A percentile compares a stretch with the other conserved stretches of the same genome.
phyloP scores from a whole-genome alignment of 2,113 vertebrate species.

The Python bivittatus region DNA sequence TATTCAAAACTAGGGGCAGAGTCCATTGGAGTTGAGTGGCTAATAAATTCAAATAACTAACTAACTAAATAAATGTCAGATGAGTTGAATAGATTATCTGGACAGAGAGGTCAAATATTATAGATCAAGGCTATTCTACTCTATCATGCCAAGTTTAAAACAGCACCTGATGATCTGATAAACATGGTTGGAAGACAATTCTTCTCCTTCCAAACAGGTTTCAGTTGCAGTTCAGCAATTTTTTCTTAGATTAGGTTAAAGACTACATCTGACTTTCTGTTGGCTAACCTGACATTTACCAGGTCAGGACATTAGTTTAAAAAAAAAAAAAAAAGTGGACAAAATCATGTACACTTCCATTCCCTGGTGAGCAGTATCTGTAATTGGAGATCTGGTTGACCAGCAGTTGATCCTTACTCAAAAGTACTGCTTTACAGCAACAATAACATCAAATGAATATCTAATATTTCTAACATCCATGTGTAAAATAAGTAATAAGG shows the following conservation, averaged over 20 bases:
- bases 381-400: conserved; percentile 39
- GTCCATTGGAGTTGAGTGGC: neutral
- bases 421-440: conserved; percentile 46
- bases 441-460: conserved; percentile 62
- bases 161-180: neutral
- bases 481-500: conserved; percentile 52
- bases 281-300: neutral
- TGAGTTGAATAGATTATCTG: neutral
- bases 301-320: neutral
- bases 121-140: neutral
- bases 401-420: conserved; percentile 28
- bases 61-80: neutral
- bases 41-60: neutral
- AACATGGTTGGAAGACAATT: neutral
- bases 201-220: neutral
- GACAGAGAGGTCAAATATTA: neutral
- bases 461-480: conserved; percentile 52
- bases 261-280: neutral
- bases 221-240: neutral
- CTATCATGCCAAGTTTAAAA: neutral
- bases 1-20: neutral
- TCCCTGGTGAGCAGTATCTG: conserved; percentile 34
- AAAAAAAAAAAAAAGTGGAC: conserved; percentile 6
- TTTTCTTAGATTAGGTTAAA: neutral
- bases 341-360: conserved; percentile 17